Evolutionary conservation across 2,888 invertebrate genomes (phyloP).

Genomic region (Scaptomyza tumidula): DNA sequence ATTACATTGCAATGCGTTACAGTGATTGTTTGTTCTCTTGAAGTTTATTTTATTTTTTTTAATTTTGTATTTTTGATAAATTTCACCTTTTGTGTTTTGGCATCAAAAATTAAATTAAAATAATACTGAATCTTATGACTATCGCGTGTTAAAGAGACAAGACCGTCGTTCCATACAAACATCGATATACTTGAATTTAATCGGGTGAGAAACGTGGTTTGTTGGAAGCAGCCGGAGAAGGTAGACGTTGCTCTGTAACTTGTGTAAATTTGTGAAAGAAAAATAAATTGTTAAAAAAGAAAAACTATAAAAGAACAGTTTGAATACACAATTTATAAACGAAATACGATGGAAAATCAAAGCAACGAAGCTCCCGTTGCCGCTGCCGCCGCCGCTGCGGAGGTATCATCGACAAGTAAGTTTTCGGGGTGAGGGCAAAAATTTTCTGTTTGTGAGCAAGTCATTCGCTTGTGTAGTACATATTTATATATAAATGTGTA

Average conservation of each 20-base stretch:
- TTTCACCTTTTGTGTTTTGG: neutral
- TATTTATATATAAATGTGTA: constrained; percentile 19
- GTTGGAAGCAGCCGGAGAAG: constrained; percentile 81
- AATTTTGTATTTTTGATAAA: constrained; percentile 17
- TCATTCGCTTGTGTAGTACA: constrained; percentile 29
- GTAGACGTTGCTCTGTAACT: constrained; percentile 78
- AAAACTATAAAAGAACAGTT: constrained; percentile 58
- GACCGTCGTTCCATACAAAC: constrained; percentile 15
- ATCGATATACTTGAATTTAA: constrained; percentile 54
- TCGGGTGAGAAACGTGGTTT: constrained; percentile 72
- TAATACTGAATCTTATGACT: constrained; percentile 20
- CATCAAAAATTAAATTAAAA: constrained; percentile 8
- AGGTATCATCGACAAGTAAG: constrained; percentile 84
- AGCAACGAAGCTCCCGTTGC: constrained; percentile 78
- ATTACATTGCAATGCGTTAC: constrained; percentile 30
- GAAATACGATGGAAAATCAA: constrained; percentile 79
- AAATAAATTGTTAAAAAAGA: constrained; percentile 63
- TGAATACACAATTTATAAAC: constrained; percentile 70
- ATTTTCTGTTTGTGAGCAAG: constrained; percentile 48
- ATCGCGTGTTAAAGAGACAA: constrained; percentile 19
- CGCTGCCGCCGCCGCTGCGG: constrained; percentile 81
- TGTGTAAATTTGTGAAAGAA: constrained; percentile 71
- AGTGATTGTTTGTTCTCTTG: constrained; percentile 29
- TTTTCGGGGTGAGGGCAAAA: constrained; percentile 46
- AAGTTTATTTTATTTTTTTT: constrained; percentile 8